Evolutionary conservation across 2,888 invertebrate genomes (phyloP).

Genomic region (Ennomos quercinarius): DNA sequence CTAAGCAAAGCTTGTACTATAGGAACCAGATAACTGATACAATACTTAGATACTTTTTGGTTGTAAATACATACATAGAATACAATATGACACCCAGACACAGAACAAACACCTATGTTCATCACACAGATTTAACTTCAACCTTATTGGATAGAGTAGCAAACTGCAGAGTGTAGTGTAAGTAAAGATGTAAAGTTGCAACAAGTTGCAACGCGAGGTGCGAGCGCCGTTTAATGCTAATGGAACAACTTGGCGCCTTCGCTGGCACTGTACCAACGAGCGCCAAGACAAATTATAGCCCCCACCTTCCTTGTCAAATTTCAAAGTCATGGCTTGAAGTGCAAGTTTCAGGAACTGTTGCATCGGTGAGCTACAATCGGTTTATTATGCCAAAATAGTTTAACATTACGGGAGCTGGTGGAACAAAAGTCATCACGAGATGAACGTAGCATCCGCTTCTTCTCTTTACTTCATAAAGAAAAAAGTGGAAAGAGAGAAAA

Average conservation of each 20-base stretch:
- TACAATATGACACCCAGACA: no score
- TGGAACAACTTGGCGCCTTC: slow-evolving; percentile 55
- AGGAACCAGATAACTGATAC: no score
- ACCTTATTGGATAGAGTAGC: slow-evolving; percentile 45
- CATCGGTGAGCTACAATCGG: slow-evolving; percentile 5
- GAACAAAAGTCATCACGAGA: no score
- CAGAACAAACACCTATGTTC: no score
- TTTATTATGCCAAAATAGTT: background rate
- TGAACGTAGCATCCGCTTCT: no score
- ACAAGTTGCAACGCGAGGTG: slow-evolving; percentile 61
- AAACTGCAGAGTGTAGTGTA: slow-evolving; percentile 45
- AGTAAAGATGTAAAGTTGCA: slow-evolving; percentile 58
- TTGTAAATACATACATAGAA: no score
- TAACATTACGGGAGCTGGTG: no score
- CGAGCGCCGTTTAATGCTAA: slow-evolving; percentile 60
- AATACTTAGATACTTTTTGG: no score
- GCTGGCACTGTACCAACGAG: slow-evolving; percentile 42
- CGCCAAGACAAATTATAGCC: slow-evolving; percentile 45
- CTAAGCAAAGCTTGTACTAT: no score
- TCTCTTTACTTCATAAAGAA: no score
- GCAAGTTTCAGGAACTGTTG: slow-evolving; percentile 26
- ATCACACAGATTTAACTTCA: slow-evolving; percentile 28
- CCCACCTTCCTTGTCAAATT: slow-evolving; percentile 38
- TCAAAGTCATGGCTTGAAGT: slow-evolving; percentile 33
- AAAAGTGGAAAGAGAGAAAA: no score